phyloP scores from a whole-genome alignment of 2,797 vertebrate species.

The Chelidonichthys spinosus region DNA sequence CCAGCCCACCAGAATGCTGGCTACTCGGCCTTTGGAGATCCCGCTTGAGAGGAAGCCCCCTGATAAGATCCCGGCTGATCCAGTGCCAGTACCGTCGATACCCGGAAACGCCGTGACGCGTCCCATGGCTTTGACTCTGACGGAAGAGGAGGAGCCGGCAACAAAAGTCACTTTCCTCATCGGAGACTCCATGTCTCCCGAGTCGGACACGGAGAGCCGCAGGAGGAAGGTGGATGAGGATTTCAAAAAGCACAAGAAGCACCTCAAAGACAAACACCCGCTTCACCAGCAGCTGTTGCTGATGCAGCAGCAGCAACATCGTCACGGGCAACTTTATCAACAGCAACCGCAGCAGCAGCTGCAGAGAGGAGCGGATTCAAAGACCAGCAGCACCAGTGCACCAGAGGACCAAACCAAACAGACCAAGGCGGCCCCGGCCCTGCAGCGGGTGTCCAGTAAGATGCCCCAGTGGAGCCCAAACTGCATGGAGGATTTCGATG shows the following conservation, averaged over 20 bases:
- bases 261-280: constrained; percentile 77
- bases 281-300: constrained; percentile 50
- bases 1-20: constrained; percentile 60
- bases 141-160: constrained; percentile 80
- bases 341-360: constrained; percentile 45
- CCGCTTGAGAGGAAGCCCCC: constrained; percentile 92
- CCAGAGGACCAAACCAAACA: constrained; percentile 89
- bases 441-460: constrained; percentile 83
- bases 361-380: constrained; percentile 47
- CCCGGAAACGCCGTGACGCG: constrained; percentile 17
- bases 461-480: constrained; percentile 87
- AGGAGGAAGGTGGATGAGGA: constrained; percentile 88
- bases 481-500: constrained; percentile 89
- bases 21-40: constrained; percentile 73
- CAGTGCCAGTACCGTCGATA: constrained; percentile 49
- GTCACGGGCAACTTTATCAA: constrained; percentile 31
- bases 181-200: constrained; percentile 97
- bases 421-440: constrained; percentile 78
- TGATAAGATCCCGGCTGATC: constrained; percentile 84
- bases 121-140: constrained; percentile 76
- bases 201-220: constrained; percentile 95
- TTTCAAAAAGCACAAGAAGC: constrained; percentile 87
- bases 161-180: constrained; percentile 97
- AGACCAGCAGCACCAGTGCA: constrained; percentile 71
- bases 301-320: constrained; percentile 68